Conservation (phyloP, 2,888 invertebrate genomes). For the Amphipyra berbera region DNA sequence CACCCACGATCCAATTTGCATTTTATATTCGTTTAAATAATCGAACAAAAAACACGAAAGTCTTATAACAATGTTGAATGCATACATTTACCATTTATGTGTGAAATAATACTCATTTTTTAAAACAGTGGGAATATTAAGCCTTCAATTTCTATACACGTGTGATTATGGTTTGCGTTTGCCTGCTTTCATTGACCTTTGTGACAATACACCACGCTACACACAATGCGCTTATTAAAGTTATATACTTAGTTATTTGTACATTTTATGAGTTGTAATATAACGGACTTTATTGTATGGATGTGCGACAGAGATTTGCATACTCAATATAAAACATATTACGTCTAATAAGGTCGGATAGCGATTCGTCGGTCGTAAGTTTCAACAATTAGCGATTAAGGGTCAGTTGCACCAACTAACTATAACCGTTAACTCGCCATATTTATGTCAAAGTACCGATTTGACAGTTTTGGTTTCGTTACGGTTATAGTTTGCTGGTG, state of each 20-base stretch:
- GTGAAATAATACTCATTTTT: constrained; percentile 42
- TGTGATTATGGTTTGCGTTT: constrained; percentile 21
- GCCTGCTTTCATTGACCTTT: constrained; percentile 56
- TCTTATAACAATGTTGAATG: constrained; percentile 39
- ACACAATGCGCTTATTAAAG: constrained; percentile 28
- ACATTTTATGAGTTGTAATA: constrained; percentile 30
- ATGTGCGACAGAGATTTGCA: constrained; percentile 22
- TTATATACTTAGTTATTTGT: constrained; percentile 16
- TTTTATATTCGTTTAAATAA: constrained; percentile 32
- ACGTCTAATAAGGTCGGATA: no score
- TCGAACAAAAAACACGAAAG: constrained; percentile 49
- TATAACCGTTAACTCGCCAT: no score
- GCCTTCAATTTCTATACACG: constrained; percentile 32
- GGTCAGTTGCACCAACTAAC: no score
- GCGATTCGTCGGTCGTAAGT: no score
- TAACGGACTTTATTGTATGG: constrained; percentile 18
- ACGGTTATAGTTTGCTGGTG: no score
- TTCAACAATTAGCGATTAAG: no score
- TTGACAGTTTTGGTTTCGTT: no score
- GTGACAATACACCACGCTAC: constrained; percentile 23
- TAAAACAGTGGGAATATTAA: constrained; percentile 53
- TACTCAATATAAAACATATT: neutral
- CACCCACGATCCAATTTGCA: constrained; percentile 39
- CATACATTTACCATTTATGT: constrained; percentile 30
- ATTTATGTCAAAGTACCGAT: no score